Evolutionary conservation across 2,113 vertebrate species (phyloP).

Genomic region (Trachemys scripta): DNA sequence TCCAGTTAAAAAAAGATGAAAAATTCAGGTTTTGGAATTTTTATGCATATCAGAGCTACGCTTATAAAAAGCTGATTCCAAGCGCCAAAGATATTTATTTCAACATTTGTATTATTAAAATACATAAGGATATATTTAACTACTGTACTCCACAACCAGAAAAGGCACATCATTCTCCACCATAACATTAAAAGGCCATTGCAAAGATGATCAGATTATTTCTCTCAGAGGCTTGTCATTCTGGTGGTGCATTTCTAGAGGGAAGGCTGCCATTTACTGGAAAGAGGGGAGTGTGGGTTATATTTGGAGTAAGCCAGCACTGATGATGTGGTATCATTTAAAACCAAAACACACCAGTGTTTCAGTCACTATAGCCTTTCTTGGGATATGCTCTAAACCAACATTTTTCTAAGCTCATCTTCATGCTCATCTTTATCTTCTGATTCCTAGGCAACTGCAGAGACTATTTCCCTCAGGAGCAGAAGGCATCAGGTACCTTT

Average conservation of each 20-base stretch:
- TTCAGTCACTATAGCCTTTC: background rate
- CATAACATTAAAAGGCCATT: background rate
- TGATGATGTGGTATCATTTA: background rate
- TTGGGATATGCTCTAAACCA: background rate
- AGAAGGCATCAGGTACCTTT: background rate
- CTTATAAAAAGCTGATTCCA: background rate
- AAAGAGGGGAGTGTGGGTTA: background rate
- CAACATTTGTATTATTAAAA: background rate
- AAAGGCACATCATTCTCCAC: background rate
- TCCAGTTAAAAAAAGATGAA: background rate
- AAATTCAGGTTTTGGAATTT: background rate
- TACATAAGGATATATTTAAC: background rate
- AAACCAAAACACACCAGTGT: background rate
- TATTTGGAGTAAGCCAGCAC: background rate
- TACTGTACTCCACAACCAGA: background rate
- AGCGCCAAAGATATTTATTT: background rate
- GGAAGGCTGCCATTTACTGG: background rate
- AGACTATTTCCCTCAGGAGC: background rate
- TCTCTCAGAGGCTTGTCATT: background rate
- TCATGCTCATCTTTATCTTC: background rate
- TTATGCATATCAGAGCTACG: background rate
- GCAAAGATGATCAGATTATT: background rate
- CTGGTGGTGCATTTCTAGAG: background rate
- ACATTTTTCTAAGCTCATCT: background rate
- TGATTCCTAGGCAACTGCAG: background rate